These are phyloP conservation scores for Phyllotis vaccarum DNA, from an alignment of 2,797 vertebrate species.

Conservation along the genomic window DNA sequence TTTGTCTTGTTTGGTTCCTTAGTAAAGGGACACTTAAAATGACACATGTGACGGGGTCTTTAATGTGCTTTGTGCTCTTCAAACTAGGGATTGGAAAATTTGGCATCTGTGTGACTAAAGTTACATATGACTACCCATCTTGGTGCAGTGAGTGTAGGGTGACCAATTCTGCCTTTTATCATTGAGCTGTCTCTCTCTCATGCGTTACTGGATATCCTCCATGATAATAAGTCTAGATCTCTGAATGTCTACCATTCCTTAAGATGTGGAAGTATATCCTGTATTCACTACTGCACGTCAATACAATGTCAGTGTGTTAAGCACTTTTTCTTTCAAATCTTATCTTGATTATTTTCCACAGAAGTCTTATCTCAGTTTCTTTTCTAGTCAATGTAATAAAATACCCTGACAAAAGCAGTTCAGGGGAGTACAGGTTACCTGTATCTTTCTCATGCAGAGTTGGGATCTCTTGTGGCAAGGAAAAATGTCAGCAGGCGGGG, in stretches of 20 bases:
- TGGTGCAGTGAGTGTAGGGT: rapidly evolving
- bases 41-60: not conserved
- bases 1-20: not conserved
- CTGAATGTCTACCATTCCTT: not conserved
- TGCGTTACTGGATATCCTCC: not conserved
- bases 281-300: not conserved
- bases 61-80: not conserved
- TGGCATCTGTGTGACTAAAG: not conserved
- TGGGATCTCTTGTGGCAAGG: too few relatives aligned
- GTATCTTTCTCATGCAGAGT: not conserved
- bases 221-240: not conserved
- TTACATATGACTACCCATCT: not conserved
- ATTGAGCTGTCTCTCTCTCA: rapidly evolving
- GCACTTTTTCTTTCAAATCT: not conserved
- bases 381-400: not conserved
- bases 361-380: not conserved
- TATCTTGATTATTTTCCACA: not conserved
- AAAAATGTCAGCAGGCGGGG: not conserved
- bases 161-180: not conserved
- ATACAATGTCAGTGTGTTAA: not conserved
- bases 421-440: not conserved
- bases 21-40: not conserved
- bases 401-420: not conserved
- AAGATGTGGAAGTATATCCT: not conserved
- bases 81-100: not conserved